A percentile compares a stretch with the other conserved stretches of the same genome.
These are phyloP conservation scores for Pedetes capensis DNA, from an alignment of 2,113 vertebrate genomes.

Conservation along the genomic window DNA sequence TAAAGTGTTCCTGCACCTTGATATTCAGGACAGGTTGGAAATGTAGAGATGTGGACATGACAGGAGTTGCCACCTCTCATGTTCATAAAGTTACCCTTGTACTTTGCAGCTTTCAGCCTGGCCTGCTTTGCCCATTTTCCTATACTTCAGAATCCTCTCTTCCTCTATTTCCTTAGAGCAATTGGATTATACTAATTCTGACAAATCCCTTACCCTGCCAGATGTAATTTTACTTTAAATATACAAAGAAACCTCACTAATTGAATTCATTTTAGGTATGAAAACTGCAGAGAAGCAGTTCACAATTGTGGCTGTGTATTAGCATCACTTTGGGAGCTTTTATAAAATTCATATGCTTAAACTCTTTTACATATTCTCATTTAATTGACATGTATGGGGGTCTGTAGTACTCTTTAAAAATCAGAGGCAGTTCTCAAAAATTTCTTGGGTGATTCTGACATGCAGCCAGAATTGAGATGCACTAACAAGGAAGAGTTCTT, in stretches of 20 bases:
- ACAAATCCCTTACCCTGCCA: not conserved
- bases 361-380: not conserved
- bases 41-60: not conserved
- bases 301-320: not conserved
- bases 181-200: not conserved
- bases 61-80: not conserved
- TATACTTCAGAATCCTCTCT: not conserved
- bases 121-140: not conserved
- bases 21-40: not conserved
- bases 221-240: not conserved
- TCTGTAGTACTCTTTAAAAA: not conserved
- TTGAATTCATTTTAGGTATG: slow-evolving; percentile 17
- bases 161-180: not conserved
- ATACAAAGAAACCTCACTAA: not conserved
- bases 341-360: not conserved
- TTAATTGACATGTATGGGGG: not conserved
- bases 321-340: not conserved
- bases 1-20: not conserved
- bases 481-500: not conserved
- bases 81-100: not conserved
- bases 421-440: not conserved
- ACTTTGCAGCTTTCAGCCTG: not conserved
- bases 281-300: not conserved
- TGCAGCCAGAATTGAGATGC: not conserved
- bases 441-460: not conserved